Evolutionary conservation across 1,140 invertebrate species (phyloP).

Genomic region (Lepidostoma basale): DNA sequence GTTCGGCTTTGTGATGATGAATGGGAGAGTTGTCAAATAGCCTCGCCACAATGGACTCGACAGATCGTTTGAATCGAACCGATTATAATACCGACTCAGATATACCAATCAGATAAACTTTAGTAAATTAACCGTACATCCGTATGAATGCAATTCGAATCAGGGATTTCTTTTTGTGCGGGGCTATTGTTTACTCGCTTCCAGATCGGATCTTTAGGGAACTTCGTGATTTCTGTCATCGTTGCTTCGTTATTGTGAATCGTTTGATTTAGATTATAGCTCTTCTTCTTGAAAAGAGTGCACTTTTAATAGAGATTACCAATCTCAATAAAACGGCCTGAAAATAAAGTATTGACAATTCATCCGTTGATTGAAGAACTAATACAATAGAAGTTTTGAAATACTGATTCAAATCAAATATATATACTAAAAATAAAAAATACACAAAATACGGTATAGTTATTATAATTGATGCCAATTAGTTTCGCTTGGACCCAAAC

Average conservation of each 20-base stretch:
- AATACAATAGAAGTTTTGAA: too few relatives aligned
- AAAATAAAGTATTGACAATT: too few relatives aligned
- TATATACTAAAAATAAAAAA: too few relatives aligned
- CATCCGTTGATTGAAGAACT: too few relatives aligned
- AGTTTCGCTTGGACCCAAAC: too few relatives aligned
- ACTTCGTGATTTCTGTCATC: slow-evolving; percentile 19
- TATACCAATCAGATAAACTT: slow-evolving; percentile 17
- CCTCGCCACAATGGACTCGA: slow-evolving; percentile 9
- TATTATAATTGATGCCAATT: too few relatives aligned
- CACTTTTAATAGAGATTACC: too few relatives aligned
- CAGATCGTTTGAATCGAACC: slow-evolving; percentile 29
- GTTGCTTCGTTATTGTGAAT: neutral
- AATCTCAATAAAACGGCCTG: too few relatives aligned
- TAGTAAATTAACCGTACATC: slow-evolving; percentile 12
- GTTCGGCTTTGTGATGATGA: slow-evolving; percentile 24
- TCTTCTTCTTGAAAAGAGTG: too few relatives aligned
- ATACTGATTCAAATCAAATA: too few relatives aligned
- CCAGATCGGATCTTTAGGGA: neutral
- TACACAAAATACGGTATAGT: too few relatives aligned
- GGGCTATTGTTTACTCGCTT: slow-evolving; percentile 23
- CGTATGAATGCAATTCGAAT: slow-evolving; percentile 22
- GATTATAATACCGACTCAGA: slow-evolving; percentile 21
- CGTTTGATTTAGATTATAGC: slow-evolving; percentile 1
- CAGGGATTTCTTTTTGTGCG: neutral
- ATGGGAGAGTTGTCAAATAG: slow-evolving; percentile 24